Percentiles rank a stretch among this genome's conserved stretches.
phyloP scores from a whole-genome alignment of 2,797 vertebrate genomes.

The Chloroceryle amazona region DNA sequence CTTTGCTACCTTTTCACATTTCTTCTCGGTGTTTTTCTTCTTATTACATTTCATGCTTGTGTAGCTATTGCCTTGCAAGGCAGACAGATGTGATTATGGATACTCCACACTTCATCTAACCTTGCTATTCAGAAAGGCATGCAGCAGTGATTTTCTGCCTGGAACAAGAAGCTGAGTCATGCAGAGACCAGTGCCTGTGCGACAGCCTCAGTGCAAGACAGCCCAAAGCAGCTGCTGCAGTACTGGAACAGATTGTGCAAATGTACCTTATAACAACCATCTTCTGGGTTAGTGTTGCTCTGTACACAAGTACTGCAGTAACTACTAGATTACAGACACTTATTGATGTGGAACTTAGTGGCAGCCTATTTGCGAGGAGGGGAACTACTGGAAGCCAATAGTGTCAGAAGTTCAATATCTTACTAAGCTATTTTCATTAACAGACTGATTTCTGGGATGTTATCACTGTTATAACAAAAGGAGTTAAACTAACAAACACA shows the following conservation, averaged over 20 bases:
- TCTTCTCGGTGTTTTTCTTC: neutral
- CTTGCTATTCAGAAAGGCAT: neutral
- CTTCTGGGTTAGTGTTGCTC: neutral
- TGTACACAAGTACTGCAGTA: accelerated
- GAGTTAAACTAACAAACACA: neutral
- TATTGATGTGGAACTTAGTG: neutral
- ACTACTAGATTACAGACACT: neutral
- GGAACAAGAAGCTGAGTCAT: conserved; percentile 28
- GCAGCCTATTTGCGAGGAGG: neutral
- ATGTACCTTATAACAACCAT: neutral
- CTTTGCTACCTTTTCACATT: neutral
- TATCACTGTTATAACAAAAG: neutral
- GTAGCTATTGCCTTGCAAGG: conserved; percentile 41
- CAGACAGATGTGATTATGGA: conserved; percentile 44
- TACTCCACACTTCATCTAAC: conserved; percentile 48
- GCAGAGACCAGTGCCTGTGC: neutral
- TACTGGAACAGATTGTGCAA: neutral
- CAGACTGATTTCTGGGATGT: neutral
- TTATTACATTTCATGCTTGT: conserved; percentile 21
- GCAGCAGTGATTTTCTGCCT: conserved; percentile 6
- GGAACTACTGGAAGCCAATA: neutral
- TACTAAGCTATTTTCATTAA: neutral
- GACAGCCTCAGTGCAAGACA: accelerated
- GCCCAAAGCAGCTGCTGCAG: neutral
- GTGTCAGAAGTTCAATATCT: neutral